Conservation (phyloP, 2,888 invertebrate species). For the Smittia aterrima region DNA sequence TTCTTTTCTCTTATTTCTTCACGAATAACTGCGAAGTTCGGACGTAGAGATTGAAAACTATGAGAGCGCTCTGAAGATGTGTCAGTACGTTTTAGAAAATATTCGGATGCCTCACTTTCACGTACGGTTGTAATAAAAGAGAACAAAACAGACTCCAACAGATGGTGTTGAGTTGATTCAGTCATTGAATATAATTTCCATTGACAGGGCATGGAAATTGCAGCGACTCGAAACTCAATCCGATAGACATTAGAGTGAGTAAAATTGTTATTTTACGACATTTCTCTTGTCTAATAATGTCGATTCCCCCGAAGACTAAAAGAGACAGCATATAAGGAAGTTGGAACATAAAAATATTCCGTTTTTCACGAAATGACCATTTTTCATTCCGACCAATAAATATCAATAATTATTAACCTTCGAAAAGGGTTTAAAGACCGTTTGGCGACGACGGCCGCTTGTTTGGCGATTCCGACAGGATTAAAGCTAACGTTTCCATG, state of each 20-base stretch:
- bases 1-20: neutral
- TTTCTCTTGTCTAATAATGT: neutral
- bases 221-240: too few relatives aligned
- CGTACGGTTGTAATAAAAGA: neutral
- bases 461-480: neutral
- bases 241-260: too few relatives aligned
- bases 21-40: neutral
- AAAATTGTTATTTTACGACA: too few relatives aligned
- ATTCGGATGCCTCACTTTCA: neutral
- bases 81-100: too few relatives aligned
- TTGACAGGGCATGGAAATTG: too few relatives aligned
- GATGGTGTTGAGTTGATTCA: constrained; percentile 12
- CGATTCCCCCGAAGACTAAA: neutral
- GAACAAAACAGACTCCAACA: neutral
- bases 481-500: neutral
- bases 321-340: neutral
- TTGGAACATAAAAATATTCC: constrained; percentile 6
- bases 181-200: too few relatives aligned
- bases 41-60: too few relatives aligned
- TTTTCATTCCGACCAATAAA: neutral
- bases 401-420: too few relatives aligned
- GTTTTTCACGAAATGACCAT: neutral
- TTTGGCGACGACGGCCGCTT: neutral
- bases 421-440: neutral
- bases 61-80: too few relatives aligned